These are phyloP conservation scores for Lordiphosa mommai DNA, from an alignment of 1,140 invertebrate species.

Conservation along the genomic window DNA sequence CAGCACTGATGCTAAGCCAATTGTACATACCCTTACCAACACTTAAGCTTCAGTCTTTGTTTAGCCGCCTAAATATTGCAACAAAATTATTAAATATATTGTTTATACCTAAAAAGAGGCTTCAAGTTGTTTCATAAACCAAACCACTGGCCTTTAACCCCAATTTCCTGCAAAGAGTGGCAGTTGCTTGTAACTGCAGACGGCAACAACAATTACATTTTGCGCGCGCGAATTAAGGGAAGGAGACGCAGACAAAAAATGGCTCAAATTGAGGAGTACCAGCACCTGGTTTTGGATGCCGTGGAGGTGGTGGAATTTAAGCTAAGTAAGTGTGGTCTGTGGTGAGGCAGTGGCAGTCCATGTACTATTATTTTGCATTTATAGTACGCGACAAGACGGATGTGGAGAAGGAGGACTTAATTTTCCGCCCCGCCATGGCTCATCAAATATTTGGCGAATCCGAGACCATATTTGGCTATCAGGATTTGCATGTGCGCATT, in stretches of 20 bases:
- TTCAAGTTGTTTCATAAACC: neutral
- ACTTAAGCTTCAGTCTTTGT: slow-evolving; percentile 52
- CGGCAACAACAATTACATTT: slow-evolving; percentile 36
- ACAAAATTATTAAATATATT: slow-evolving; percentile 14
- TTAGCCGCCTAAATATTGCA: slow-evolving; percentile 58
- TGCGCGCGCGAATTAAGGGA: slow-evolving; percentile 55
- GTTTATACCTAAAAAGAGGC: neutral
- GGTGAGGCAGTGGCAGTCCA: neutral
- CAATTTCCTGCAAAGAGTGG: neutral
- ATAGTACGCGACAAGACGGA: slow-evolving; percentile 85
- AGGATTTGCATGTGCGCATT: slow-evolving; percentile 88
- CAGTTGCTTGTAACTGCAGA: neutral
- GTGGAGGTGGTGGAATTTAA: slow-evolving; percentile 90
- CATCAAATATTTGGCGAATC: slow-evolving; percentile 97
- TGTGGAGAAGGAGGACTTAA: slow-evolving; percentile 85
- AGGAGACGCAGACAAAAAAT: slow-evolving; percentile 32
- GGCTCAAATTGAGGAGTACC: slow-evolving; percentile 80
- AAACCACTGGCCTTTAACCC: too few relatives aligned
- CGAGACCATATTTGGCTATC: slow-evolving; percentile 96
- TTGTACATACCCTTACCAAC: too few relatives aligned
- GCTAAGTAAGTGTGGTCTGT: slow-evolving; percentile 82
- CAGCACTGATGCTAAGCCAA: neutral
- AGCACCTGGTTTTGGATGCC: slow-evolving; percentile 84
- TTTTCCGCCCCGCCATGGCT: slow-evolving; percentile 93
- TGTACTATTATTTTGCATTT: slow-evolving; percentile 16